phyloP scores from a whole-genome alignment of 2,797 vertebrate genomes.

The Phaenicophaeus curvirostris region DNA sequence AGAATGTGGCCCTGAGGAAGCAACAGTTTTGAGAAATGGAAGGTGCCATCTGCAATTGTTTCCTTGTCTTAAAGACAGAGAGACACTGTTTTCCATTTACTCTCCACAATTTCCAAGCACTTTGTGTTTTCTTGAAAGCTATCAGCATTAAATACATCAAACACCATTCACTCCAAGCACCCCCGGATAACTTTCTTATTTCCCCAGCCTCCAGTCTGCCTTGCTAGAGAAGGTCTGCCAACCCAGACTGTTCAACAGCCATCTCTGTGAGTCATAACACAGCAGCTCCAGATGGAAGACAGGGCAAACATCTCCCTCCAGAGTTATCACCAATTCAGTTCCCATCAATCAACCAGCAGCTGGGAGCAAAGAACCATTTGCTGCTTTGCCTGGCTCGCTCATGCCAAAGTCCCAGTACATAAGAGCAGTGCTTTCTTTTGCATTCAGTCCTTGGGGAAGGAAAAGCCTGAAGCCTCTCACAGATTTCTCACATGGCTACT shows the following conservation, averaged over 20 bases:
- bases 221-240: conserved; percentile 59
- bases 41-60: background rate
- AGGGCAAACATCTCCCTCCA: conserved; percentile 72
- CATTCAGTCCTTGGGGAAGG: conserved; percentile 14
- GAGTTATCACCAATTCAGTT: conserved; percentile 60
- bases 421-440: background rate
- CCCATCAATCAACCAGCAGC: conserved; percentile 78
- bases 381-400: background rate
- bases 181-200: conserved; percentile 44
- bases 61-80: background rate
- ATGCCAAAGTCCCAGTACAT: conserved; percentile 38
- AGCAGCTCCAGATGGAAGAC: conserved; percentile 79
- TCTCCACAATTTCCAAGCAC: background rate
- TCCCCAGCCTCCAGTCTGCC: conserved; percentile 48
- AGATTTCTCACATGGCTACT: background rate
- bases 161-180: conserved; percentile 52
- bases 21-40: background rate
- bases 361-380: conserved; percentile 53
- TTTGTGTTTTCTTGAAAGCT: conserved; percentile 33
- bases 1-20: background rate
- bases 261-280: conserved; percentile 64
- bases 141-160: conserved; percentile 22
- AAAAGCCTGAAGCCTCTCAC: background rate
- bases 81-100: background rate
- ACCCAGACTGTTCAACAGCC: conserved; percentile 59